Conservation (phyloP, 1,140 invertebrate genomes). For the Heterodera carotae region DNA sequence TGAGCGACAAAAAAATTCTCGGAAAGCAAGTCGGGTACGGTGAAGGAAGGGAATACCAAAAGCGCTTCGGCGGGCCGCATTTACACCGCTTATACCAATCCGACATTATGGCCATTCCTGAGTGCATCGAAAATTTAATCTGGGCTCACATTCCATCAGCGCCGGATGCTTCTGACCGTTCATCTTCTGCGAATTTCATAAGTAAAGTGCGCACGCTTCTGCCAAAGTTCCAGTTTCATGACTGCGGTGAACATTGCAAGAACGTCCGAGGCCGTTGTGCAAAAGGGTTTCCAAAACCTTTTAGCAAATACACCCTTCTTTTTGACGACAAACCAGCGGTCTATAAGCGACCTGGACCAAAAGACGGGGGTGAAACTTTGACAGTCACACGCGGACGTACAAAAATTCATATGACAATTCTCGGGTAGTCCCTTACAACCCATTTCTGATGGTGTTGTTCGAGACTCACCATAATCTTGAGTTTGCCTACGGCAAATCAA, state of each 20-base stretch:
- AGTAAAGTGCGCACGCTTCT: not conserved
- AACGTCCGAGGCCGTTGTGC: not conserved
- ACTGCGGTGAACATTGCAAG: not conserved
- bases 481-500: not conserved
- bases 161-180: not conserved
- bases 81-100: not conserved
- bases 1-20: not conserved
- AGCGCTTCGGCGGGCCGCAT: conserved; percentile 2
- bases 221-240: not conserved
- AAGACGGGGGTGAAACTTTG: not conserved
- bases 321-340: not conserved
- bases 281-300: conserved; percentile 3
- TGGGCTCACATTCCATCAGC: conserved; percentile 8
- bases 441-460: not conserved
- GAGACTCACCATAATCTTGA: conserved; percentile 12
- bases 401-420: not conserved
- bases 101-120: not conserved
- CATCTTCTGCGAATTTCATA: not conserved
- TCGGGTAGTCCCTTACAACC: not conserved
- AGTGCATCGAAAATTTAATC: conserved; percentile 5
- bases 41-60: not conserved
- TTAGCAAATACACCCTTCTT: not conserved
- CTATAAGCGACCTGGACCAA: not conserved
- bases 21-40: not conserved
- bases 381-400: not conserved